Conservation (phyloP, 2,888 invertebrate species). For the Sepiola atlantica region DNA sequence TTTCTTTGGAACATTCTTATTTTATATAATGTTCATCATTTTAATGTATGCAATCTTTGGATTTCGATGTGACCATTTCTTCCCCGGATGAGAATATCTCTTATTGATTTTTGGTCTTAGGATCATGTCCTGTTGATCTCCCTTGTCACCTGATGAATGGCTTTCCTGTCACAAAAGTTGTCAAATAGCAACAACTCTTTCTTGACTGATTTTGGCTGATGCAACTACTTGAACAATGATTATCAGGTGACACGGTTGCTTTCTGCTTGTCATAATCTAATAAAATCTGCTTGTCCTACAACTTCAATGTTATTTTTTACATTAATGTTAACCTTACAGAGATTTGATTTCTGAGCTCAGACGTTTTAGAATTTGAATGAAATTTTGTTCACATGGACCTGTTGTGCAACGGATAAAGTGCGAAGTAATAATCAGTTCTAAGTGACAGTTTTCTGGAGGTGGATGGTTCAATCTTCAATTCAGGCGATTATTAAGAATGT, state of each 20-base stretch:
- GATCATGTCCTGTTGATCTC: neutral
- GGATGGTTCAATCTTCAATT: too few species aligned
- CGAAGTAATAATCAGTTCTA: too few species aligned
- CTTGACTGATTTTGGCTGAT: too few species aligned
- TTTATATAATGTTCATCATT: neutral
- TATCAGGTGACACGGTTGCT: neutral
- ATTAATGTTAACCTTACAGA: neutral
- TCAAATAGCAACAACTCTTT: neutral
- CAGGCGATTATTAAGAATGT: too few species aligned
- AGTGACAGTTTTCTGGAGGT: too few species aligned
- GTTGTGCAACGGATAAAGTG: too few species aligned
- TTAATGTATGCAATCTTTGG: neutral
- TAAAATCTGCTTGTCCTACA: neutral
- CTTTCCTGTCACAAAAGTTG: neutral
- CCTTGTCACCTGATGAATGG: constrained; percentile 14
- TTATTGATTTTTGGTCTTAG: neutral
- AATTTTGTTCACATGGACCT: too few species aligned
- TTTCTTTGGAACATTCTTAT: neutral
- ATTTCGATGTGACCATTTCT: neutral
- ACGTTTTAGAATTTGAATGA: too few species aligned
- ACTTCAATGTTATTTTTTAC: neutral
- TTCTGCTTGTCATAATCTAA: neutral
- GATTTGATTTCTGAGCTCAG: too few species aligned
- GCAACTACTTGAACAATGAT: too few species aligned
- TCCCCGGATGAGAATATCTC: neutral